Percentiles rank a stretch among this genome's conserved stretches.
Evolutionary conservation across 2,797 vertebrate species (phyloP).

Genomic region (Buphagus erythrorhynchus): DNA sequence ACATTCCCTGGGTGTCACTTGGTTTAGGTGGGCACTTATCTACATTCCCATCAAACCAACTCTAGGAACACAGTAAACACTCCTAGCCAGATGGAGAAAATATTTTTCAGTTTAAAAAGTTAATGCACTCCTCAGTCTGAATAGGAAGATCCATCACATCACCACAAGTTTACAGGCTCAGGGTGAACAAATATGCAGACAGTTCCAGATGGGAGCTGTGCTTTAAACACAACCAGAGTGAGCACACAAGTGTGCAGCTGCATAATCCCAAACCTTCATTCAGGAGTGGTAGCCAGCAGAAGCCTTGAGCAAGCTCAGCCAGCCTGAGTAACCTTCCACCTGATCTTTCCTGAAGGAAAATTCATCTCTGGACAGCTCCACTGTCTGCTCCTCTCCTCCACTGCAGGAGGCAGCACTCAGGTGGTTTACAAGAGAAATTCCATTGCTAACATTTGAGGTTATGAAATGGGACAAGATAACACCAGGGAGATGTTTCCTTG

Average conservation of each 20-base stretch:
- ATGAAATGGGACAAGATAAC: not conserved
- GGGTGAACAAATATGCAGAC: not conserved
- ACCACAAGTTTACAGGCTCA: not conserved
- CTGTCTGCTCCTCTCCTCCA: not conserved
- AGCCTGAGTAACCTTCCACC: not conserved
- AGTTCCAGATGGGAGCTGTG: not conserved
- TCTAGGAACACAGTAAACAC: not conserved
- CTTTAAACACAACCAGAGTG: not conserved
- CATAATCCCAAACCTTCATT: not conserved
- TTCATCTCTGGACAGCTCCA: not conserved
- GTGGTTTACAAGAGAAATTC: not conserved
- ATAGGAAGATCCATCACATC: not conserved
- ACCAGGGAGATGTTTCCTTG: not conserved
- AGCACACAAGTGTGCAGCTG: accelerated
- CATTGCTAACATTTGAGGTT: not conserved
- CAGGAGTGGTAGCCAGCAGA: not conserved
- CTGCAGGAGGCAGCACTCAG: not conserved
- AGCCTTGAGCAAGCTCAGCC: not conserved
- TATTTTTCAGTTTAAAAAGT: not conserved
- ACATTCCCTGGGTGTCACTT: not conserved
- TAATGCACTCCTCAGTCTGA: not conserved
- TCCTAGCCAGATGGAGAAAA: not conserved
- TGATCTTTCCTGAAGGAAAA: not conserved
- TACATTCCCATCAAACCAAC: not conserved
- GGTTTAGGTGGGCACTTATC: not conserved